Evolutionary conservation across 2,888 invertebrate species (phyloP).

Genomic region (Acronicta psi): DNA sequence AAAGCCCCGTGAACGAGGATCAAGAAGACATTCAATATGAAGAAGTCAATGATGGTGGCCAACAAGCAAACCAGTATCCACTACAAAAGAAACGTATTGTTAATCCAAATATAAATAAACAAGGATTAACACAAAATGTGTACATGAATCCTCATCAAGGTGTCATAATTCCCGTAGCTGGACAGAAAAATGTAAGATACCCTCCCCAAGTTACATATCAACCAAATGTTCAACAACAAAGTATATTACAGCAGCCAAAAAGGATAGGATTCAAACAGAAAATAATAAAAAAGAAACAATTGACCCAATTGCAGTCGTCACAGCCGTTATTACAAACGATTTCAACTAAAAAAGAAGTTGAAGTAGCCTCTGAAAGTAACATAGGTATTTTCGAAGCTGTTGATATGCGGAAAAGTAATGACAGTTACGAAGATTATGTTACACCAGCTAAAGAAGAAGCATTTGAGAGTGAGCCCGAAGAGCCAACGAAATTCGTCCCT

Average conservation of each 20-base stretch:
- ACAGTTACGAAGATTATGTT: constrained; percentile 76
- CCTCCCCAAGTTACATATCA: constrained; percentile 3
- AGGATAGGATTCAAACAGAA: not conserved
- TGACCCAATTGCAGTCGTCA: not conserved
- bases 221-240: not conserved
- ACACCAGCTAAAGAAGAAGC: constrained; percentile 63
- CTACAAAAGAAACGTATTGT: not conserved
- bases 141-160: not conserved
- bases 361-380: not conserved
- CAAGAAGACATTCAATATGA: constrained; percentile 14
- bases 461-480: constrained; percentile 29
- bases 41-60: constrained; percentile 8
- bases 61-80: not conserved
- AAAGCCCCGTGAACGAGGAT: constrained; percentile 2
- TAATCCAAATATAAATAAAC: not conserved
- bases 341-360: not conserved
- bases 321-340: not conserved
- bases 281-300: not conserved
- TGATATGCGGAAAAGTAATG: constrained; percentile 54
- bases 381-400: constrained; percentile 48
- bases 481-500: not conserved
- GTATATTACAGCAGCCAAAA: not conserved
- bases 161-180: not conserved
- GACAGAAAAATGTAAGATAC: constrained; percentile 2
- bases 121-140: not conserved